These are phyloP conservation scores for Vanacampus margaritifer DNA, from an alignment of 2,113 vertebrate genomes.

Conservation along the genomic window DNA sequence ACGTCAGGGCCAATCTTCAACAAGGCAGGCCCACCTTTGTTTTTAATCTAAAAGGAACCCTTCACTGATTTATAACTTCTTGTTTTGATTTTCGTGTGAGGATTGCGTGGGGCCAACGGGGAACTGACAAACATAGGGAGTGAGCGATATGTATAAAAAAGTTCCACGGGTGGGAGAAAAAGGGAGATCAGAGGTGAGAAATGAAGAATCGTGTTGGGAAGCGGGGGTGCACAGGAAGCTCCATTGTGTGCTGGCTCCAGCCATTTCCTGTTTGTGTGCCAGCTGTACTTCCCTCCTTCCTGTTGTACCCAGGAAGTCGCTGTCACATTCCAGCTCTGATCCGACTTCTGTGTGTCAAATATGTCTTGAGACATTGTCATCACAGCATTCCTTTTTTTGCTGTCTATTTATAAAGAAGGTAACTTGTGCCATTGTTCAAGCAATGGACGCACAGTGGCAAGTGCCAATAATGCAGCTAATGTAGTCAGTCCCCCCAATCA, in stretches of 20 bases:
- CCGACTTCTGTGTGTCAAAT: slow-evolving; percentile 19
- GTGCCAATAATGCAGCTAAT: not conserved
- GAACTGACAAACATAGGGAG: slow-evolving; percentile 15
- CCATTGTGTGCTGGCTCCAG: slow-evolving; percentile 73
- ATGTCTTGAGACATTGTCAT: slow-evolving; percentile 17
- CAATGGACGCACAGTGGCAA: not conserved
- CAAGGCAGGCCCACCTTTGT: slow-evolving; percentile 12
- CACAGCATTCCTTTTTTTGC: slow-evolving; percentile 8
- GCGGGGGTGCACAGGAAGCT: slow-evolving; percentile 54
- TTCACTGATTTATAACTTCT: slow-evolving; percentile 53
- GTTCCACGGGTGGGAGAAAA: slow-evolving; percentile 5
- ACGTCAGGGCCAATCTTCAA: not conserved
- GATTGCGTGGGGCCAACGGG: slow-evolving; percentile 7
- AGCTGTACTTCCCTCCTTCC: slow-evolving; percentile 73
- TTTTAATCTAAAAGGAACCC: slow-evolving; percentile 21
- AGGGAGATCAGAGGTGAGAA: slow-evolving; percentile 50
- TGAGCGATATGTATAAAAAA: not conserved
- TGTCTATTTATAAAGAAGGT: slow-evolving; percentile 13
- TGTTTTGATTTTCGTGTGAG: slow-evolving; percentile 42
- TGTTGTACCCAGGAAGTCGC: slow-evolving; percentile 70
- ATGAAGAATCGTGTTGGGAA: slow-evolving; percentile 17
- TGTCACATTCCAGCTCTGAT: slow-evolving; percentile 65
- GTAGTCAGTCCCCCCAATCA: not conserved
- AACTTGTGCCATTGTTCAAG: not conserved
- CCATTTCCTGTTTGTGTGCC: slow-evolving; percentile 80